Conservation (phyloP, 2,113 vertebrate species). For the Podocnemis expansa region DNA sequence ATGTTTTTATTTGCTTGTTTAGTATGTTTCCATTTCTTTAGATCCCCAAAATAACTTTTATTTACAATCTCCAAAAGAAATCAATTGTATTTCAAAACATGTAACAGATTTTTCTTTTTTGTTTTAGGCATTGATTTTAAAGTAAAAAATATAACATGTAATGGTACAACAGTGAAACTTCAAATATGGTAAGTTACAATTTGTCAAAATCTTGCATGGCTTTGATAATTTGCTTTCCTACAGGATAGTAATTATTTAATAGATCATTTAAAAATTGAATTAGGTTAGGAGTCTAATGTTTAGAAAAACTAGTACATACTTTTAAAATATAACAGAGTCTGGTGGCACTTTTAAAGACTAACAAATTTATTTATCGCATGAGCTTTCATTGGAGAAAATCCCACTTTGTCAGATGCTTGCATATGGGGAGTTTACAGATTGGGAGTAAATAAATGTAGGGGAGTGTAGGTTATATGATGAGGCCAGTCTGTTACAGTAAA, state of each 20-base stretch:
- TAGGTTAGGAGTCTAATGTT: neutral
- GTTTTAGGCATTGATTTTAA: constrained; percentile 80
- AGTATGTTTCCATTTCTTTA: neutral
- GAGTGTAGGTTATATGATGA: too few species aligned
- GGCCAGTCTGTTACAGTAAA: too few species aligned
- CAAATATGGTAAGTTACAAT: constrained; percentile 78
- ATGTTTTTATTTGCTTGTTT: neutral
- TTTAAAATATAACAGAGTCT: too few species aligned
- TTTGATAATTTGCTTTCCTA: neutral
- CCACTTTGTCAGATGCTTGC: too few species aligned
- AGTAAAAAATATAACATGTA: constrained; percentile 68
- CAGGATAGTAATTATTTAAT: neutral
- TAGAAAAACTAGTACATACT: neutral
- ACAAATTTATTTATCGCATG: too few species aligned
- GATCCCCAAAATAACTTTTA: neutral
- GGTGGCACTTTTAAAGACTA: too few species aligned
- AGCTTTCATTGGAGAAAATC: too few species aligned
- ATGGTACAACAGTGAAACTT: constrained; percentile 74
- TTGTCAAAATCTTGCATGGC: constrained; percentile 9
- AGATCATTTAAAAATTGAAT: neutral
- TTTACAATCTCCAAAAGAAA: constrained; percentile 28
- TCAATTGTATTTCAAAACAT: neutral
- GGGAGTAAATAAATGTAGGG: too few species aligned
- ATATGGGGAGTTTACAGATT: too few species aligned
- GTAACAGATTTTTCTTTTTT: constrained; percentile 37